Evolutionary conservation across 2,888 invertebrate species (phyloP), one percentile per base, ranked within the genome.

Genomic region (Lithodes maja): DNA sequence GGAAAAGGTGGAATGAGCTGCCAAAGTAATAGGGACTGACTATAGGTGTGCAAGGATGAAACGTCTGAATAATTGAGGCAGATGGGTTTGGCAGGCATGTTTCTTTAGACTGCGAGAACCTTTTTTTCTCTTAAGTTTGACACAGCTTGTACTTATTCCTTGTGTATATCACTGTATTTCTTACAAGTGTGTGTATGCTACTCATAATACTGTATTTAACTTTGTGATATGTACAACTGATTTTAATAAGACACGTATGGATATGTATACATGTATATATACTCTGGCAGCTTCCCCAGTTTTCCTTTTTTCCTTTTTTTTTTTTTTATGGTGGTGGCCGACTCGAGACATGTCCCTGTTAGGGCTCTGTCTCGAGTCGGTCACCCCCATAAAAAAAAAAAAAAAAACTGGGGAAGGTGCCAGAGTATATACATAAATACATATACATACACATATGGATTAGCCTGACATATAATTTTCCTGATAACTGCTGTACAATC

Each of bases 211-310:
- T 88, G 88, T 88, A 88, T 88, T 84, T 80, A 84, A 88, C 88
- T 88, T 88, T 88, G 88, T 88, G 88, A 88, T 88, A 88, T 88
- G 88, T 88, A 88, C 88, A 88, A 88, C 84, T 88, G 88, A 81
- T 88, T 88, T 88, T 87, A 87, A 87, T 87, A 87, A 87, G 83
- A 87, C 83, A 87, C 87, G 77, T 82, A 87, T 75, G 61, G 79
- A 85, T 78, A 33, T 33, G 33, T 33, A 33, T 33, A 33, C 33
- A 33, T 33, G 7, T 33, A 82, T 5, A 17, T 9, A 7, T 7
- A 15, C n/a, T 54, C 55, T 55, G 33, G 33, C 33, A 33, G 0
- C 33, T 33, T 33, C 33, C 33, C 33, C 33, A 33, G 33, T 33
- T 33, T 33, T 33, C 33, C 33, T 33, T 33, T 33, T 33, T 33